These are phyloP conservation scores for Morone saxatilis DNA, from an alignment of 2,113 vertebrate species.

Conservation along the genomic window DNA sequence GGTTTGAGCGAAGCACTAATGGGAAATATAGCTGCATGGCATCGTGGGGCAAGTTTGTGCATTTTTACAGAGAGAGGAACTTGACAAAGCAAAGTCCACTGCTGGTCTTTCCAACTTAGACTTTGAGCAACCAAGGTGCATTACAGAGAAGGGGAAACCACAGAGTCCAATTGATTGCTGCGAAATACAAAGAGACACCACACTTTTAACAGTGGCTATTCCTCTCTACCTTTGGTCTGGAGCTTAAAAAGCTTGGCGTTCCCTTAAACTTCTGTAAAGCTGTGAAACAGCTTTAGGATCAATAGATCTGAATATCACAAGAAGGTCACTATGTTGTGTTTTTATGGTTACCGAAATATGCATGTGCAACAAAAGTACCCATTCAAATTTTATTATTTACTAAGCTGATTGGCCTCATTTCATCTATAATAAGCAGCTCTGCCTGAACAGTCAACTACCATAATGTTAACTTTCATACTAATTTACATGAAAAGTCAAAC, in stretches of 20 bases:
- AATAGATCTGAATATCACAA: slow-evolving; percentile 52
- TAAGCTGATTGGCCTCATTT: slow-evolving; percentile 12
- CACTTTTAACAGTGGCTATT: slow-evolving; percentile 31
- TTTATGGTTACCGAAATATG: slow-evolving; percentile 19
- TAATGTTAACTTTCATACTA: slow-evolving; percentile 14
- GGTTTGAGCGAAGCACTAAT: slow-evolving; percentile 2
- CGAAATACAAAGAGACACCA: slow-evolving; percentile 23
- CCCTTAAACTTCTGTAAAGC: slow-evolving; percentile 26
- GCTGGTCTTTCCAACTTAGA: slow-evolving; percentile 40
- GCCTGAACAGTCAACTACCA: neutral
- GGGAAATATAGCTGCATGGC: slow-evolving; percentile 8
- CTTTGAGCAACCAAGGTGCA: slow-evolving; percentile 29
- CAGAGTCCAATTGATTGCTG: slow-evolving; percentile 42
- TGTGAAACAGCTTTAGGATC: slow-evolving; percentile 35
- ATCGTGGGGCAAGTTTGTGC: slow-evolving; percentile 4
- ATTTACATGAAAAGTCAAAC: slow-evolving; percentile 27
- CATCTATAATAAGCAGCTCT: slow-evolving; percentile 18
- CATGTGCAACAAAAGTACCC: neutral
- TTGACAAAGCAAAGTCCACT: slow-evolving; percentile 31
- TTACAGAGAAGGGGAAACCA: slow-evolving; percentile 8
- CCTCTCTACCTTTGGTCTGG: slow-evolving; percentile 13
- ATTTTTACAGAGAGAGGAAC: slow-evolving; percentile 29
- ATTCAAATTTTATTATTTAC: neutral
- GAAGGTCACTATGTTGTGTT: slow-evolving; percentile 47
- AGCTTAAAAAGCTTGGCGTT: slow-evolving; percentile 25